Evolutionary conservation across 1,140 invertebrate species (phyloP).

Genomic region (Magallana angulata): DNA sequence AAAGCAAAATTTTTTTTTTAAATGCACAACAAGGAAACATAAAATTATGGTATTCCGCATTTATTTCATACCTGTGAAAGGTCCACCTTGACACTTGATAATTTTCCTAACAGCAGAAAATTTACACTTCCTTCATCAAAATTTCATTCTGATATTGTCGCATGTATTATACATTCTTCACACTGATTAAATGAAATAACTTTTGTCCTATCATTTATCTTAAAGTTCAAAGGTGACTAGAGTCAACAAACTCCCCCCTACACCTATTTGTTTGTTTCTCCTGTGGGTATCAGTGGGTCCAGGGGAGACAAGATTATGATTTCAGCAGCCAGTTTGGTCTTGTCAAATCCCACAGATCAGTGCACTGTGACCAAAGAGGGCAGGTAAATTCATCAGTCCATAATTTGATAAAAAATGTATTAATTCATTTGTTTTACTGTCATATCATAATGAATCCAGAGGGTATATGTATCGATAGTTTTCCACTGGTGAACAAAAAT

Average conservation of each 20-base stretch:
- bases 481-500: too few species aligned
- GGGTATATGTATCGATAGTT: too few species aligned
- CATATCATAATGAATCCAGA: too few species aligned
- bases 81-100: neutral
- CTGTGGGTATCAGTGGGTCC: too few species aligned
- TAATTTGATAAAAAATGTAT: too few species aligned
- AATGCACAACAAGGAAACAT: too few species aligned
- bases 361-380: too few species aligned
- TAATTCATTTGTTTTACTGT: too few species aligned
- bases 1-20: too few species aligned
- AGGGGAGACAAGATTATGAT: neutral
- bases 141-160: neutral
- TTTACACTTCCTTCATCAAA: neutral
- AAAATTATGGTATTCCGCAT: too few species aligned
- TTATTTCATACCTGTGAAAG: too few species aligned
- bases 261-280: neutral
- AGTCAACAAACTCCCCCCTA: neutral
- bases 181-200: neutral
- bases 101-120: neutral
- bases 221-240: conserved; percentile 10
- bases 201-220: neutral
- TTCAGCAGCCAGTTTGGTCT: conserved; percentile 6
- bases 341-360: neutral
- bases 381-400: too few species aligned
- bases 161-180: neutral